phyloP scores from a whole-genome alignment of 2,888 invertebrate species.

The Heliconius aoede region DNA sequence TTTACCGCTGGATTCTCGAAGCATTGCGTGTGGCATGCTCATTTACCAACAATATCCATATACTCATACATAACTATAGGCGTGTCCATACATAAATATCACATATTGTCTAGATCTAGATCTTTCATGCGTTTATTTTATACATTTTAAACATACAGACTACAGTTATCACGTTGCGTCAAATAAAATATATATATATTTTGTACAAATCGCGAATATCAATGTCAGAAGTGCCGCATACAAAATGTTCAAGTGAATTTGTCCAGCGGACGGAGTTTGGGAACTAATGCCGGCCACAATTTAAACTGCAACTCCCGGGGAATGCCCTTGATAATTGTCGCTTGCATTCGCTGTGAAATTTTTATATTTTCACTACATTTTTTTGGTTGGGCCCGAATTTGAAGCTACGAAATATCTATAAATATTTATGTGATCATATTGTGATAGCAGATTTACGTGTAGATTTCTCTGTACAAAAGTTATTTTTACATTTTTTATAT shows the following conservation, averaged over 20 bases:
- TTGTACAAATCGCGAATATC: conserved; percentile 16
- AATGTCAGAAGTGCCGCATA: conserved; percentile 25
- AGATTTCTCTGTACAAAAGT: background rate
- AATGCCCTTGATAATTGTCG: conserved; percentile 46
- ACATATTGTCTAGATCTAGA: background rate
- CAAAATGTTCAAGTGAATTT: conserved; percentile 25
- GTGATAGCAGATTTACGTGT: conserved; percentile 2
- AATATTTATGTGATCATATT: conserved; percentile 1
- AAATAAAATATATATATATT: conserved; percentile 5
- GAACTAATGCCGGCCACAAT: conserved; percentile 40
- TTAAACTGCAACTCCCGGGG: conserved; percentile 38
- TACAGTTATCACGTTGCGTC: background rate
- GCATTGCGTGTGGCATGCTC: background rate
- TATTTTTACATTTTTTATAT: background rate
- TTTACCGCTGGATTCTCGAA: too few species aligned
- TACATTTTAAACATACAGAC: background rate
- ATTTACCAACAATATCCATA: background rate
- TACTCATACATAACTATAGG: too few species aligned
- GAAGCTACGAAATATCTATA: conserved; percentile 9
- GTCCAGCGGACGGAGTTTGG: conserved; percentile 31
- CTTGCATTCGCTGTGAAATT: conserved; percentile 34
- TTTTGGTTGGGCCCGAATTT: background rate
- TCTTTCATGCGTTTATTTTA: too few species aligned
- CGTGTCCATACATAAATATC: background rate
- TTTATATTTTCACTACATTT: conserved; percentile 31